Evolutionary conservation across 2,797 vertebrate species (phyloP), one percentile per base, ranked within the genome.

Genomic region (Gymnothorax reevesii): DNA sequence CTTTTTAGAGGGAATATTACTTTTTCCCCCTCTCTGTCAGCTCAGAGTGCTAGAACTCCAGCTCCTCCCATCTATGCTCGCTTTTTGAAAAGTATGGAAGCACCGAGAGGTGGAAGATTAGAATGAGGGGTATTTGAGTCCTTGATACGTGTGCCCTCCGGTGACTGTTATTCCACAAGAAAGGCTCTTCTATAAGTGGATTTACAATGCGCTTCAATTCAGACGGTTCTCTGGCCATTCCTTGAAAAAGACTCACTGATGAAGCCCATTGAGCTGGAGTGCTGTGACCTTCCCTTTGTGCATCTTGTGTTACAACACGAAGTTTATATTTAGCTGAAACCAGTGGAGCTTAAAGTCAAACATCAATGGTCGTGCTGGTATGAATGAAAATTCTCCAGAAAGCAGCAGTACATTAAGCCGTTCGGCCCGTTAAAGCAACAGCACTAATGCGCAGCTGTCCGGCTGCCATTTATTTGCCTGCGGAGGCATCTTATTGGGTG

Each of bases 241-340:
- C 94, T 87, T 86, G 42, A 80, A 89, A 77, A 89, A 90, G 89
- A 91, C 92, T 89, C 86, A 92, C 89, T 87, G 92, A 90, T 87
- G n/a, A 90, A 92, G 92, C 92, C 89, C 57, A 86, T 90, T 91
- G 91, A 89, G 10, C 83, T 92, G 87, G 59, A 66, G 60, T 84
- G 91, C 88, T 90, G 91, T 91, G 91, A 90, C 88, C 91, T 95
- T 94, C 94, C 93, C 91, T 95, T 94, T 94, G 88, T 90, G 85
- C 93, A 86, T 90, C 88, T 88, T 88, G 91, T 89, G 91, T 93
- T 92, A 94, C 91, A 91, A 82, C 59, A 88, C 86, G 10, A 87
- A 22, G 83, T 84, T 91, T 93, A 90, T 95, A 95, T 96, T 95
- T 94, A 93, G 92, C 92, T 17, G 0, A 6, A 90, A 89, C 91